Base-by-base conservation (phyloP, 2,888 invertebrate species). In the Cremastinae sp. region DNA sequence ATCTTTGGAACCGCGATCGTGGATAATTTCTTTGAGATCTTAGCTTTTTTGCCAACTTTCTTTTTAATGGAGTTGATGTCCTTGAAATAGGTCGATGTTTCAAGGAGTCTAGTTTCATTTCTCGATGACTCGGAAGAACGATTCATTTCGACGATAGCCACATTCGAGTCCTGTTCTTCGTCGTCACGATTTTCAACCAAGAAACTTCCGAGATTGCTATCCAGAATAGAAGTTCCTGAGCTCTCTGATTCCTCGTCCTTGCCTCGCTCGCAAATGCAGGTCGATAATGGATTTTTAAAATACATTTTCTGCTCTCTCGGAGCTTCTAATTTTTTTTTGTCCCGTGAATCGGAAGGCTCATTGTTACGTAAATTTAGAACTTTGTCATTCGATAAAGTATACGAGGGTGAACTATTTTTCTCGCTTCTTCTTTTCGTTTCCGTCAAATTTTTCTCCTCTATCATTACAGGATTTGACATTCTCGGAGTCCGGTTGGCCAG, bases 251-350 rank as follows among this genome's bases (percentile, higher is more conserved):
- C 28, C 14, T 22, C 16, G 7, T 59, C 49, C 8, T 8, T 10
- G 28, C 47, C 53, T 28, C 28, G 28, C 4, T 8, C 9, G 20
- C 77, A 77, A 18, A 22, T 45, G 43, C 77, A 77, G n/a, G 70
- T 28, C 16, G 59, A 51, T 7, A 45, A 12, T 14, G 56, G 12
- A 38, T 64, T 59, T 34, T n/a, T 18, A 1, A 38, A 9, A 58
- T 22, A 16, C 9, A 28, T 36, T 28, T 58, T 38, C 10, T 14
- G 36, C 14, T 10, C 9, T 43, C 36, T 38, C 38, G 38, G 9
- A 5, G 36, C 58, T 16, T 28, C 28, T n/a, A n/a, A n/a, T n/a
- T 28, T 28, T 28, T 28, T 28, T 28, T 28, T 28, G 2, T 28
- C 28, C 28, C 5, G 28, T 28, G 28, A 2, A 5, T 28, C 28